phyloP scores from a whole-genome alignment of 30 jellyfish, hydroid and myxozoan species.

The Turritopsis dohrnii region DNA sequence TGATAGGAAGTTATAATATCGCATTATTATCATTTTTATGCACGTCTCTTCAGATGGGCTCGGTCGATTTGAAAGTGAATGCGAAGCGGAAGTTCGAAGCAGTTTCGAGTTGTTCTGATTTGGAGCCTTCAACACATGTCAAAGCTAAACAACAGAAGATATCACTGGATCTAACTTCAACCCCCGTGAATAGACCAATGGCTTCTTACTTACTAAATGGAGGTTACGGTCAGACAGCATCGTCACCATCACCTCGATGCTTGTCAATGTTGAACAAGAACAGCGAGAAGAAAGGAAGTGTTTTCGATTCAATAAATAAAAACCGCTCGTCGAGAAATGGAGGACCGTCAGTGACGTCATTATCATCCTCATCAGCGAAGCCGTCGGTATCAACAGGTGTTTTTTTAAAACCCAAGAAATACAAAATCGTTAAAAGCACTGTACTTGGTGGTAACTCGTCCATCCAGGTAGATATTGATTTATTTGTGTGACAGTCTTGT shows the following conservation, averaged over 20 bases:
- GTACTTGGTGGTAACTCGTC: neutral
- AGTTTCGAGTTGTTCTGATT: neutral
- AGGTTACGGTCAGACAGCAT: neutral
- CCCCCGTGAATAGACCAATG: neutral
- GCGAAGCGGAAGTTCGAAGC: slow-evolving; percentile 15
- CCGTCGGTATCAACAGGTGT: neutral
- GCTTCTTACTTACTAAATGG: neutral
- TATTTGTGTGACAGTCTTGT: neutral
- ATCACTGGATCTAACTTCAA: neutral
- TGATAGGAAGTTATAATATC: no score
- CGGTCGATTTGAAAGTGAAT: neutral
- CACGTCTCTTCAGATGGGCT: slow-evolving; percentile 22
- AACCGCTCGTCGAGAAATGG: neutral
- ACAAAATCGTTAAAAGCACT: slow-evolving; percentile 3
- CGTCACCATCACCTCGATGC: neutral
- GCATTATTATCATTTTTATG: no score
- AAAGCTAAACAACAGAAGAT: neutral
- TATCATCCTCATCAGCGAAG: neutral
- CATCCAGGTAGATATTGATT: neutral
- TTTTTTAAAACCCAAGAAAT: slow-evolving; percentile 10
- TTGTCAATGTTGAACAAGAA: neutral
- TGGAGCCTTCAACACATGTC: no score
- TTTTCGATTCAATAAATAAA: slow-evolving; percentile 10
- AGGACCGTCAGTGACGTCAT: neutral
- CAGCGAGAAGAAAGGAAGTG: slow-evolving; percentile 8